A percentile compares a stretch with the other conserved stretches of the same genome.
phyloP scores from a whole-genome alignment of 2,113 vertebrate genomes.

The Caracal caracal region DNA sequence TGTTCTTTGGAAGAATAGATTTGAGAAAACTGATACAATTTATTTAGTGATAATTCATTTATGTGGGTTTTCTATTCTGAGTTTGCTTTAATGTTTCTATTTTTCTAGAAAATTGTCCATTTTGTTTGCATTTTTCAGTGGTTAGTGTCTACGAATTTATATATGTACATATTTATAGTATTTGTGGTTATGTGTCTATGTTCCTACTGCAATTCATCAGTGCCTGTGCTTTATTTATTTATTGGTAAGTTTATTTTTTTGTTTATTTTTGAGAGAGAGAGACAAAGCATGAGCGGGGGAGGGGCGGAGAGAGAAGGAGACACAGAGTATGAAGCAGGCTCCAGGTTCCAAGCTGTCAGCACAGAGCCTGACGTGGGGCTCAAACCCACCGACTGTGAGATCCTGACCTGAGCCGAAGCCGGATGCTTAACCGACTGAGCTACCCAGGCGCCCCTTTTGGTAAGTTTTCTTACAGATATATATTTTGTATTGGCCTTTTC shows the following conservation, averaged over 20 bases:
- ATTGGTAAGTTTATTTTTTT: not conserved
- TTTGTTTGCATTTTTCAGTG: not conserved
- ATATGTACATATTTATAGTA: not conserved
- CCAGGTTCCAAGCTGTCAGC: too few relatives aligned
- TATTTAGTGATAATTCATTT: not conserved
- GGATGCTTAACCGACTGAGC: too few relatives aligned
- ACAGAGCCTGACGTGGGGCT: too few relatives aligned
- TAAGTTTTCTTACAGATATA: not conserved
- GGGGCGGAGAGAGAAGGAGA: too few relatives aligned
- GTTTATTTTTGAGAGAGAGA: too few relatives aligned
- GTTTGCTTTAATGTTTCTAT: not conserved
- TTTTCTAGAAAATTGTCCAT: not conserved
- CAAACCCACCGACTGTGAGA: too few relatives aligned
- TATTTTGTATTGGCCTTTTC: not conserved
- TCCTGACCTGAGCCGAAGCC: too few relatives aligned
- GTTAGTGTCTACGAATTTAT: not conserved
- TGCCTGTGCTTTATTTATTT: not conserved
- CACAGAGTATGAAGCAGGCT: too few relatives aligned
- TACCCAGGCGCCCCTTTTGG: not conserved
- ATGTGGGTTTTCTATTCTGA: not conserved
- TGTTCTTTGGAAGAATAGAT: not conserved
- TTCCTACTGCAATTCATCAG: not conserved
- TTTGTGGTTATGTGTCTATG: not conserved
- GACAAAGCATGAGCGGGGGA: too few relatives aligned
- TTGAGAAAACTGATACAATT: not conserved